Conservation (phyloP, 2,797 vertebrate genomes). For the Parauchenoglanis ngamensis region DNA sequence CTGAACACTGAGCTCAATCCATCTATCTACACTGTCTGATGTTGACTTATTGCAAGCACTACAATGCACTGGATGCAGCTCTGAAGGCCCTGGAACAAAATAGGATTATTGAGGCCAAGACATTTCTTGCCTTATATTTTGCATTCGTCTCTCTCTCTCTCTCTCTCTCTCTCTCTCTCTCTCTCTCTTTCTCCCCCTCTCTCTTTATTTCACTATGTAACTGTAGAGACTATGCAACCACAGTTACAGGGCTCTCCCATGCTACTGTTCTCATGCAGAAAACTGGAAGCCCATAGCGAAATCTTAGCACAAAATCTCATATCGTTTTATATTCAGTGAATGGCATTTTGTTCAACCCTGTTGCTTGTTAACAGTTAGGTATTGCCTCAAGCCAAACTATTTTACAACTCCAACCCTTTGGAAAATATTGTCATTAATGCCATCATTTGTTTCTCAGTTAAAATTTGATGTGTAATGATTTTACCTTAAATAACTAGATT, state of each 20-base stretch:
- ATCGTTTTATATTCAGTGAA: too few relatives aligned
- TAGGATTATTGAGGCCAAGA: conserved; percentile 45
- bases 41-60: conserved; percentile 45
- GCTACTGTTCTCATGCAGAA: background rate
- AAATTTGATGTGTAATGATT: background rate
- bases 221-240: background rate
- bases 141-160: background rate
- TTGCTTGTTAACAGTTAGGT: too few relatives aligned
- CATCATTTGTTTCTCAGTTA: background rate
- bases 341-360: too few relatives aligned
- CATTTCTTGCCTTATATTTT: conserved; percentile 8
- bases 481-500: background rate
- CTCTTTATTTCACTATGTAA: background rate
- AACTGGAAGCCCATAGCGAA: background rate
- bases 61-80: conserved; percentile 52
- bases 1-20: conserved; percentile 49
- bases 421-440: background rate
- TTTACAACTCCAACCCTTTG: background rate
- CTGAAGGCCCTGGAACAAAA: conserved; percentile 55
- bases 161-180: too few relatives aligned
- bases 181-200: background rate
- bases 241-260: background rate
- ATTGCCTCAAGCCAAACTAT: background rate
- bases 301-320: too few relatives aligned
- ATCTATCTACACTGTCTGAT: conserved; percentile 44